Evolutionary conservation across 2,797 vertebrate species (phyloP).

Genomic region (Alcedo atthis): DNA sequence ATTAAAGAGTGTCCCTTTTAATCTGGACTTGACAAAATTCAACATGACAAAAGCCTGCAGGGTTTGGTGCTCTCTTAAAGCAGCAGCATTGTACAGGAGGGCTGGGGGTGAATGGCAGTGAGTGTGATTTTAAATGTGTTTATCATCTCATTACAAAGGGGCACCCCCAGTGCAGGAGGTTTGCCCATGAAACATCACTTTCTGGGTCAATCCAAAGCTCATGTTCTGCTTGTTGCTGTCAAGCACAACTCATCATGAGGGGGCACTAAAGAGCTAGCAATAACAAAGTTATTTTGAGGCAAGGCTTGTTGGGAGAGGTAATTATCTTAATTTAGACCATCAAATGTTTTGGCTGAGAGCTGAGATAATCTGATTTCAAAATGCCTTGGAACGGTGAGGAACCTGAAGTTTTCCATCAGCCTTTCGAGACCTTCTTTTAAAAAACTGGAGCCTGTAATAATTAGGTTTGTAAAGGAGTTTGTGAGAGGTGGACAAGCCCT

Average conservation of each 20-base stretch:
- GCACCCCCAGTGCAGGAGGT: not conserved
- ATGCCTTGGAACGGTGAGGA: not conserved
- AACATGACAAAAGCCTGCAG: not conserved
- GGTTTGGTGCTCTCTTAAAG: not conserved
- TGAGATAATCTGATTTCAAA: not conserved
- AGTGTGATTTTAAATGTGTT: not conserved
- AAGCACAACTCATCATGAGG: constrained; percentile 59
- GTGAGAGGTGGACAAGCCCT: not conserved
- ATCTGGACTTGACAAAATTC: not conserved
- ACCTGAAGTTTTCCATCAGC: not conserved
- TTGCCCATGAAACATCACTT: not conserved
- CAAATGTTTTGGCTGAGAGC: not conserved
- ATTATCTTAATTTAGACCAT: not conserved
- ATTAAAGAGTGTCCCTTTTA: not conserved
- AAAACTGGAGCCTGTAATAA: not conserved
- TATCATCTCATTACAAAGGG: not conserved
- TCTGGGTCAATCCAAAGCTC: not conserved
- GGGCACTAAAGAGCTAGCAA: constrained; percentile 68
- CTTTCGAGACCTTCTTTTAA: not conserved
- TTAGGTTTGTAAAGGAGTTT: not conserved
- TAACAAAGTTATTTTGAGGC: not conserved
- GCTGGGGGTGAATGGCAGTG: not conserved
- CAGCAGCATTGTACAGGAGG: not conserved
- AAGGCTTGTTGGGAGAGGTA: not conserved
- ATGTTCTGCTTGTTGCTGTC: not conserved